A percentile compares a stretch with the other conserved stretches of the same genome.
Evolutionary conservation across 2,888 invertebrate genomes (phyloP).

Genomic region (Tanytarsus gracilentus): DNA sequence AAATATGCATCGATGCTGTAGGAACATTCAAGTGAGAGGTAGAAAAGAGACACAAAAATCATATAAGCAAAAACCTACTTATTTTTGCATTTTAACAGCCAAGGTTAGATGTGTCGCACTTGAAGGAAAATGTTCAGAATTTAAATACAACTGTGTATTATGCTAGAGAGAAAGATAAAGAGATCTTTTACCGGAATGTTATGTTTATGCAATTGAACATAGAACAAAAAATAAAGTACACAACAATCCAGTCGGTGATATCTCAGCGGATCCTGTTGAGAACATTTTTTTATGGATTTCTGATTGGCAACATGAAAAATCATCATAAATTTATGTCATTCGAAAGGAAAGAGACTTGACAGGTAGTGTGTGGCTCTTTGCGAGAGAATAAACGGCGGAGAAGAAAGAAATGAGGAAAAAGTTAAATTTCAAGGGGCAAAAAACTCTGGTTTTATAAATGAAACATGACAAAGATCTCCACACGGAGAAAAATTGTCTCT

Average conservation of each 20-base stretch:
- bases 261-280: no score
- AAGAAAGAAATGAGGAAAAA: background rate
- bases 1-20: background rate
- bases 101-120: slow-evolving; percentile 20
- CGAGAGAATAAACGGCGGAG: no score
- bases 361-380: background rate
- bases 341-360: slow-evolving; percentile 7
- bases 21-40: background rate
- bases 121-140: slow-evolving; percentile 6
- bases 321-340: slow-evolving; percentile 26
- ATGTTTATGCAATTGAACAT: no score
- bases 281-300: slow-evolving; percentile 9
- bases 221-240: no score
- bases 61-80: slow-evolving; percentile 21
- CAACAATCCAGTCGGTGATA: no score
- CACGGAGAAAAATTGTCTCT: no score
- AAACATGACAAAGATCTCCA: no score
- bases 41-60: slow-evolving; percentile 1
- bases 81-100: slow-evolving; percentile 16
- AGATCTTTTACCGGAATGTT: no score
- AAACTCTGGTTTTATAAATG: no score
- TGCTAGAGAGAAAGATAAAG: background rate
- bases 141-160: background rate
- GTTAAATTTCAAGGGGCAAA: slow-evolving; percentile 1
- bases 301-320: slow-evolving; percentile 23